These are phyloP conservation scores for Coracopsis vasa DNA, from an alignment of 2,113 vertebrate species.

Conservation along the genomic window DNA sequence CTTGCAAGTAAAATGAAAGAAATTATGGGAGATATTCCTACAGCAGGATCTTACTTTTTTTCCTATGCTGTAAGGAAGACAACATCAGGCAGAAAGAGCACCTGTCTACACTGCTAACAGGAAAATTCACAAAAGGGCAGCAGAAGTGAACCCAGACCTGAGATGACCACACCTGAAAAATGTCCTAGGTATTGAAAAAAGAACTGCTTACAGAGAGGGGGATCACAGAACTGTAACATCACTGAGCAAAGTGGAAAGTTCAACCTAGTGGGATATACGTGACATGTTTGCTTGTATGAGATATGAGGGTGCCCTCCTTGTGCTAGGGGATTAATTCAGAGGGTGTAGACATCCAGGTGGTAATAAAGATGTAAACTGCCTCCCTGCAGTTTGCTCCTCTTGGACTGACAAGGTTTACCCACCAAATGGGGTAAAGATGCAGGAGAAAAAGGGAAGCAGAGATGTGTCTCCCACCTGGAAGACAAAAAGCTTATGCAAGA, in stretches of 20 bases:
- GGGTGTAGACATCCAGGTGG: background rate
- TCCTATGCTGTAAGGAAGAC: background rate
- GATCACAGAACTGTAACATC: background rate
- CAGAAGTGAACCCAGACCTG: background rate
- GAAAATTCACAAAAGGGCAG: background rate
- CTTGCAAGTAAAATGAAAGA: background rate
- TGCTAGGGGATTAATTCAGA: background rate
- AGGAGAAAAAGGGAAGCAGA: background rate
- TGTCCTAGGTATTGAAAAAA: background rate
- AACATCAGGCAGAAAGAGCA: background rate
- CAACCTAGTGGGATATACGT: background rate
- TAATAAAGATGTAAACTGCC: background rate
- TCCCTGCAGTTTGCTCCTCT: background rate
- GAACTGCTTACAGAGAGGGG: background rate
- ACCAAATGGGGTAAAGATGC: background rate
- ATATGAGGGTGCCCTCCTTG: rapidly evolving
- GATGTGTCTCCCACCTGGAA: background rate
- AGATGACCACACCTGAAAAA: background rate
- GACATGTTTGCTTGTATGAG: background rate
- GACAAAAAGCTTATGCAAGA: background rate
- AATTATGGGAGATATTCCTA: background rate
- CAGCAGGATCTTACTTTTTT: background rate
- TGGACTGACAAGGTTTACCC: background rate
- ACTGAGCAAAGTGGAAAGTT: background rate
- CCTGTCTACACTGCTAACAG: background rate